Conservation (phyloP, 2,113 vertebrate genomes). For the zebrafish (Danio rerio) region GRCz12tu NC_133200.1:34872501-34873000, state of each 20-base stretch:
- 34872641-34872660: background rate
- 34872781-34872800: too few species aligned
- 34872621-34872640: background rate
- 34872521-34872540: background rate
- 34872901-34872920: too few species aligned
- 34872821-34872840: too few species aligned
- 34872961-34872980: too few species aligned
- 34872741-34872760: background rate
- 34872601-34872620: background rate
- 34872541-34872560: background rate
- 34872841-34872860: too few species aligned
- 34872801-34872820: too few species aligned
- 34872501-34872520: background rate
- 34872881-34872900: too few species aligned
- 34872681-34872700: background rate
- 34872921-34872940: too few species aligned
- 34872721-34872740: background rate
- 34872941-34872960: too few species aligned
- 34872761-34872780: background rate
- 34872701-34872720: background rate
- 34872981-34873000: too few species aligned
- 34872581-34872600: background rate
- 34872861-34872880: too few species aligned
- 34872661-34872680: background rate
- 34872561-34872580: background rate